Conservation (phyloP, 1,140 invertebrate genomes). For the Teleopsis dalmanni region DNA sequence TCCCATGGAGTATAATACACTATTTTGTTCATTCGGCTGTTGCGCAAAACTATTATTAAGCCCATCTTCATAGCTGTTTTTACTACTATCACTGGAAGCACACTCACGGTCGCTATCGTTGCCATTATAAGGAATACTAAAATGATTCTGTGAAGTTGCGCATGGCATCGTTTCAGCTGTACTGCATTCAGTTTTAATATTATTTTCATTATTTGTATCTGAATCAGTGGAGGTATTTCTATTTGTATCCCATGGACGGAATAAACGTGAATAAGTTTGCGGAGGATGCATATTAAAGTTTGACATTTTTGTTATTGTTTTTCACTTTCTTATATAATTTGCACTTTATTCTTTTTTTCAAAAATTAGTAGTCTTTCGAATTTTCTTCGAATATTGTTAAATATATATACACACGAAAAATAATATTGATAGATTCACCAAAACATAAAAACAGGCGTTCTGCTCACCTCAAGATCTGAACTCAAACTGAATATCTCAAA, state of each 20-base stretch:
- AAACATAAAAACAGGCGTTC: too few relatives aligned
- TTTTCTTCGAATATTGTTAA: too few relatives aligned
- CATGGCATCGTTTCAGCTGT: background rate
- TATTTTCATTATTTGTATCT: background rate
- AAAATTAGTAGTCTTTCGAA: too few relatives aligned
- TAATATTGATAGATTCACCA: too few relatives aligned
- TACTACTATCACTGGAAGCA: conserved; percentile 19
- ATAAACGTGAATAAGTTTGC: conserved; percentile 42
- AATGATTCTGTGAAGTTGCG: background rate
- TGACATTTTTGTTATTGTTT: conserved; percentile 23
- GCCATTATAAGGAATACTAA: conserved; percentile 13
- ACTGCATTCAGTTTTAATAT: background rate
- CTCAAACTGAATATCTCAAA: too few relatives aligned
- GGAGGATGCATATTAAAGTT: conserved; percentile 36
- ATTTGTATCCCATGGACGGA: conserved; percentile 40
- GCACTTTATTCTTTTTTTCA: background rate
- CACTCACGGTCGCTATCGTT: conserved; percentile 29
- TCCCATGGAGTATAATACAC: conserved; percentile 9
- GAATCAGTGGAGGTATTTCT: background rate
- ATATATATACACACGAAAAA: too few relatives aligned
- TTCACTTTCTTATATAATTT: background rate
- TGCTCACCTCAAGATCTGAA: too few relatives aligned
- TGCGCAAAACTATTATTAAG: conserved; percentile 23
- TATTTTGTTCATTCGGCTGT: conserved; percentile 24
- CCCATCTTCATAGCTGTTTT: conserved; percentile 28